Conservation (phyloP, 2,888 invertebrate genomes). For the Druceiella hillmani region DNA sequence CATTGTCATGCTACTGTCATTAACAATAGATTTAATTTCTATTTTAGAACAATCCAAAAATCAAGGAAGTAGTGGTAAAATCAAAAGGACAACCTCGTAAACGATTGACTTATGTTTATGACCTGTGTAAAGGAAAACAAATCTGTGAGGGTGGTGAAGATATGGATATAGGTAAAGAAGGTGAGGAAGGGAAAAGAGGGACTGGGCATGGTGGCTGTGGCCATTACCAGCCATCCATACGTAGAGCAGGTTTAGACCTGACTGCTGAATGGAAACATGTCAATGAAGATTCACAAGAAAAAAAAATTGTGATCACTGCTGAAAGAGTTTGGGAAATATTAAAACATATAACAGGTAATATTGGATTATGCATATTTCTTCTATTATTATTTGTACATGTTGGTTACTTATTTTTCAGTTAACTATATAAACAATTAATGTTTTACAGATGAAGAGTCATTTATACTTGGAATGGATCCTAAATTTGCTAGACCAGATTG, state of each 20-base stretch:
- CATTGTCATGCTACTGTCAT: too few species aligned
- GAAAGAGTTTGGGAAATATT: slow-evolving; percentile 97
- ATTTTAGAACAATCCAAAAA: slow-evolving; percentile 79
- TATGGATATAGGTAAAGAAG: slow-evolving; percentile 86
- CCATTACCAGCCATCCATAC: slow-evolving; percentile 91
- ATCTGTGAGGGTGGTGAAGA: slow-evolving; percentile 99
- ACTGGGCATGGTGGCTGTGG: slow-evolving; percentile 93
- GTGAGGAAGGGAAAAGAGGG: slow-evolving; percentile 55
- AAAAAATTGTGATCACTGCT: slow-evolving; percentile 88
- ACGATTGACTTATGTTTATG: slow-evolving; percentile 92
- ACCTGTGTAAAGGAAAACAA: slow-evolving; percentile 95
- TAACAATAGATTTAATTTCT: too few species aligned
- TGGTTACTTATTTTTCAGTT: background rate
- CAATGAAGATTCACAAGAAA: slow-evolving; percentile 97
- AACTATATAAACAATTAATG: too few species aligned
- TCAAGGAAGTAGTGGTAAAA: slow-evolving; percentile 92
- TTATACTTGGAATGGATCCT: slow-evolving; percentile 93
- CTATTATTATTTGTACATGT: slow-evolving; percentile 2
- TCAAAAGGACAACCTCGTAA: slow-evolving; percentile 95
- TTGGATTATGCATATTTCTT: background rate
- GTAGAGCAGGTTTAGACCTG: slow-evolving; percentile 85
- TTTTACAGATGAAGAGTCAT: slow-evolving; percentile 86
- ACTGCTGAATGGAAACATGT: slow-evolving; percentile 98
- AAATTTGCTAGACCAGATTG: slow-evolving; percentile 97
- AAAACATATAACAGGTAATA: slow-evolving; percentile 73